Conservation (phyloP, 2,888 invertebrate species). For the Pristionchus arcanus region DNA sequence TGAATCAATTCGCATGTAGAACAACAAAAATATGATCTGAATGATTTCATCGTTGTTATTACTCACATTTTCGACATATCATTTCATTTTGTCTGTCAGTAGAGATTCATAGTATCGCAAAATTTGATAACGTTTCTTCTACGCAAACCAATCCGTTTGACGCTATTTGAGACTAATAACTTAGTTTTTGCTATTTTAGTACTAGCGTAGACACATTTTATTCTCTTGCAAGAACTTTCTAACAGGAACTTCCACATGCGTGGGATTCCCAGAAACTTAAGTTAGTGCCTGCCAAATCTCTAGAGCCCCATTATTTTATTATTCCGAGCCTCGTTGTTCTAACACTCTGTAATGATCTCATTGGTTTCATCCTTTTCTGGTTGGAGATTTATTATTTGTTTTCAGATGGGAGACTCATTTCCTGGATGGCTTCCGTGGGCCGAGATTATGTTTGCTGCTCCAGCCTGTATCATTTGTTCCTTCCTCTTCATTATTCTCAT, state of each 20-base stretch:
- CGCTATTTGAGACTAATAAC: not conserved
- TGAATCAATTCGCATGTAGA: not conserved
- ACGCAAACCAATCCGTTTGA: not conserved
- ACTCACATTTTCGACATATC: not conserved
- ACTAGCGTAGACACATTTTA: not conserved
- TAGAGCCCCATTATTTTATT: not conserved
- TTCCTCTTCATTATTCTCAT: constrained; percentile 11
- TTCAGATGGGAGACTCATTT: not conserved
- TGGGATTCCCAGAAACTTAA: not conserved
- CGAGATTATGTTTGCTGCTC: not conserved
- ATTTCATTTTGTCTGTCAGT: not conserved
- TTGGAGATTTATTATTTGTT: not conserved
- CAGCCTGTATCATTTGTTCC: constrained; percentile 8
- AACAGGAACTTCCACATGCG: not conserved
- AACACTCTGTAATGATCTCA: no score
- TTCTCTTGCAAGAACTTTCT: not conserved
- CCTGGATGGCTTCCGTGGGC: constrained; percentile 4
- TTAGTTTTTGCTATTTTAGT: not conserved
- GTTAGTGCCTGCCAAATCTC: not conserved
- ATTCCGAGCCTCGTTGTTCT: not conserved
- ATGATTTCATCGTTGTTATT: not conserved
- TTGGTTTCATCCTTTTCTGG: no score
- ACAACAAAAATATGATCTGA: not conserved
- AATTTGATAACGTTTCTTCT: not conserved
- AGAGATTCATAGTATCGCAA: not conserved